Percentiles rank a stretch among this genome's conserved stretches.
These are phyloP conservation scores for Bubo blakistoni DNA, from an alignment of 2,113 vertebrate genomes.

Conservation along the genomic window DNA sequence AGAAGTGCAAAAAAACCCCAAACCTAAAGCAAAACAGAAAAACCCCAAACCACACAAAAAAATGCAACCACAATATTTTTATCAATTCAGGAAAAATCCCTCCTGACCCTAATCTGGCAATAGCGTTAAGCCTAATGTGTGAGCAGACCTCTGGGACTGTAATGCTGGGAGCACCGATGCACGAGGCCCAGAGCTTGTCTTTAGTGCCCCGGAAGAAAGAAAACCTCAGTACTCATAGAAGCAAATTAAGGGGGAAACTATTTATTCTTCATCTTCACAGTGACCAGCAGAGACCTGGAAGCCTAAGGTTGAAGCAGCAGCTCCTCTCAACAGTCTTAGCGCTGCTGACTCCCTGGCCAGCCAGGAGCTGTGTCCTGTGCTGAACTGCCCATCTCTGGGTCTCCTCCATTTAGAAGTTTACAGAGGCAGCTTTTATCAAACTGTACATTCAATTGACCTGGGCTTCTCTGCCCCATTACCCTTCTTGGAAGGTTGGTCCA, in stretches of 20 bases:
- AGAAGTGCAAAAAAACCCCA: not conserved
- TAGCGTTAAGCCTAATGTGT: not conserved
- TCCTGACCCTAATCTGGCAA: slow-evolving; percentile 60
- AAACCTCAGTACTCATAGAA: not conserved
- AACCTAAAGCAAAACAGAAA: not conserved
- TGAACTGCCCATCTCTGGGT: not conserved
- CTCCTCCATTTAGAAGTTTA: not conserved
- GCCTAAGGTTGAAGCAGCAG: not conserved
- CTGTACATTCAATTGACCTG: not conserved
- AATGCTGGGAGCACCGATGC: not conserved
- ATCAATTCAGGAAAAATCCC: slow-evolving; percentile 36
- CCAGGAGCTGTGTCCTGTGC: not conserved
- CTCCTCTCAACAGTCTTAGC: not conserved
- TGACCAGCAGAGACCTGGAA: not conserved
- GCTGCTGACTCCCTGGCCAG: not conserved
- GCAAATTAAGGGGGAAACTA: not conserved
- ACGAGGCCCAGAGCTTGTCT: not conserved
- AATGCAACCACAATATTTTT: not conserved
- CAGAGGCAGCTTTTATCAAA: not conserved
- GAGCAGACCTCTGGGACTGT: not conserved
- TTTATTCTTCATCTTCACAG: not conserved
- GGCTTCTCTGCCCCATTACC: not conserved
- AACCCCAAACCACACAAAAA: not conserved
- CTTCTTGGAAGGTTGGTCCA: not conserved
- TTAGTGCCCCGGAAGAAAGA: not conserved